Conservation (phyloP, 2,888 invertebrate genomes). For the Aelia acuminata region DNA sequence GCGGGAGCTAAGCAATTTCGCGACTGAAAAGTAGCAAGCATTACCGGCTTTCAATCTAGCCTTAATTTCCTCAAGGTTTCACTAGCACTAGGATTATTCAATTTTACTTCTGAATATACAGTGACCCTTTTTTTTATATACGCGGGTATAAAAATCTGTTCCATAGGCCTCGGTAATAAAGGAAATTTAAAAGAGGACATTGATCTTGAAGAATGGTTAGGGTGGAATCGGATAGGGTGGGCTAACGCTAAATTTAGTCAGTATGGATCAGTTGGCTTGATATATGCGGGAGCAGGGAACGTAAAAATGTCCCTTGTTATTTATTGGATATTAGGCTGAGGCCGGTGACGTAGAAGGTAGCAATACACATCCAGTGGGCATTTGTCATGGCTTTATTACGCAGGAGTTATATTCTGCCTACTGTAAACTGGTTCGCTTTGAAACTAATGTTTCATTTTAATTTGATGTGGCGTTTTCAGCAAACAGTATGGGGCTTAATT, state of each 20-base stretch:
- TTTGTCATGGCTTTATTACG: slow-evolving; percentile 17
- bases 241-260: slow-evolving; percentile 34
- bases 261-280: slow-evolving; percentile 8
- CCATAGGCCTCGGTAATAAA: neutral
- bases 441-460: neutral
- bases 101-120: too few species aligned
- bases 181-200: neutral
- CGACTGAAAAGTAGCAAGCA: too few species aligned
- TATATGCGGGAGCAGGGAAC: neutral
- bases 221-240: neutral
- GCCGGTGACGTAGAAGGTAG: neutral
- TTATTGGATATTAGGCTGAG: neutral
- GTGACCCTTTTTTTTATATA: too few species aligned
- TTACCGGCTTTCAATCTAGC: too few species aligned
- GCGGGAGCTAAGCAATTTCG: too few species aligned
- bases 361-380: slow-evolving; percentile 15
- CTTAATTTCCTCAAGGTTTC: too few species aligned
- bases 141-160: neutral
- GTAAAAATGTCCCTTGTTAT: slow-evolving; percentile 16
- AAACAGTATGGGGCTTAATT: neutral
- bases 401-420: neutral
- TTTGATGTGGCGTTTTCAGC: neutral
- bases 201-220: neutral
- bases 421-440: neutral
- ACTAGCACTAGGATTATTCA: too few species aligned